Conservation (phyloP, 2,888 invertebrate species). For the Zelleria hepariella region DNA sequence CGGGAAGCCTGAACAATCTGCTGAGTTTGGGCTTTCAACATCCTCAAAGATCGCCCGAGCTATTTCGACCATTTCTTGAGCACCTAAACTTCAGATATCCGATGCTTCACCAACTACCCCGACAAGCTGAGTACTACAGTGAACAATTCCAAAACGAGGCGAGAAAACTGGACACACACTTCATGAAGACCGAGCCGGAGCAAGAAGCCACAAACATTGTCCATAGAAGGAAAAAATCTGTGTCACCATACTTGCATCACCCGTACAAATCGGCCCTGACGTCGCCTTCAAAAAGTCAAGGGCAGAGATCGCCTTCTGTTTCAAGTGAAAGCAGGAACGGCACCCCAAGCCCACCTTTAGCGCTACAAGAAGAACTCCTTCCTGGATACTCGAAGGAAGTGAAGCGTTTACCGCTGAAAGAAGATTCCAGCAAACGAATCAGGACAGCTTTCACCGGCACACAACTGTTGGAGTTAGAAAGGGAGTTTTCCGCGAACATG, state of each 20-base stretch:
- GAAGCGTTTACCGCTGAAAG: conserved; percentile 61
- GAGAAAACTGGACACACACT: conserved; percentile 35
- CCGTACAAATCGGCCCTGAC: conserved; percentile 49
- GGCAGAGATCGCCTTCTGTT: conserved; percentile 50
- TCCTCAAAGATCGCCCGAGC: conserved; percentile 62
- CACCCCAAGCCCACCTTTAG: conserved; percentile 69
- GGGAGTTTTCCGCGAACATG: conserved; percentile 92
- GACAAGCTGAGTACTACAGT: conserved; percentile 32
- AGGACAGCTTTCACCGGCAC: conserved; percentile 95
- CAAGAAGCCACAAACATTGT: conserved; percentile 46
- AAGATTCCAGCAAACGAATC: conserved; percentile 87
- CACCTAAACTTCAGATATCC: conserved; percentile 59
- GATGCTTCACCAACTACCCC: conserved; percentile 45
- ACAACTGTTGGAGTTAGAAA: conserved; percentile 87
- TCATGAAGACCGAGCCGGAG: conserved; percentile 40
- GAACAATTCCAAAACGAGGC: conserved; percentile 33
- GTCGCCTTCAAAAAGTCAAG: conserved; percentile 56
- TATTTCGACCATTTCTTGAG: conserved; percentile 61
- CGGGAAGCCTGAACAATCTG: conserved; percentile 76
- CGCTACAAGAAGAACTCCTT: conserved; percentile 55
- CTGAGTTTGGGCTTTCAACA: conserved; percentile 76
- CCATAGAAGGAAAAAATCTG: conserved; percentile 49
- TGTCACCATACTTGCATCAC: conserved; percentile 56
- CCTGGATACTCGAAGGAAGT: conserved; percentile 58
- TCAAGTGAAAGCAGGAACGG: conserved; percentile 68